Evolutionary conservation across 2,888 invertebrate species (phyloP).

Genomic region (Glaucopsyche alexis): DNA sequence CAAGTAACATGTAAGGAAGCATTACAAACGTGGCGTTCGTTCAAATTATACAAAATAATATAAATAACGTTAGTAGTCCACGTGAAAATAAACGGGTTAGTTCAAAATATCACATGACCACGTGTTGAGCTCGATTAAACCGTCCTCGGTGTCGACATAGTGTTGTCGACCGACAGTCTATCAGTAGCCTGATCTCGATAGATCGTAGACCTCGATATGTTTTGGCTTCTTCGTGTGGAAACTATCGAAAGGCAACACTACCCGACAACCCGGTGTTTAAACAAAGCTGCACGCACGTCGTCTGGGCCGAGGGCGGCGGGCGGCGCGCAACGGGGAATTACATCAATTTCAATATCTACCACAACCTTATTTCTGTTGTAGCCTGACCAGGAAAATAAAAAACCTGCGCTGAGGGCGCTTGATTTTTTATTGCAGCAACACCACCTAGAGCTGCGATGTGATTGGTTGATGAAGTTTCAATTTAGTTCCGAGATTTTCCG

Average conservation of each 20-base stretch:
- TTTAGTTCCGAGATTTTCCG: neutral
- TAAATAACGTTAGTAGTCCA: constrained; percentile 61
- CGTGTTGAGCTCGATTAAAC: constrained; percentile 79
- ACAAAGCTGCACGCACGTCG: neutral
- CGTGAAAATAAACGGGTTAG: constrained; percentile 68
- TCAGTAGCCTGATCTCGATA: constrained; percentile 49
- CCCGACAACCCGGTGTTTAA: neutral
- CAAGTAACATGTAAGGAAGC: constrained; percentile 72
- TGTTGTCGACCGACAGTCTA: neutral
- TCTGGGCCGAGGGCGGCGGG: constrained; percentile 28
- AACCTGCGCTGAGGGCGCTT: neutral
- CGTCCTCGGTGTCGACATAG: constrained; percentile 29
- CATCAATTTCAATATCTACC: constrained; percentile 77
- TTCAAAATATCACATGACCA: constrained; percentile 80
- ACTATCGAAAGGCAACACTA: neutral
- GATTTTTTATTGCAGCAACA: neutral
- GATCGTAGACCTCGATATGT: too few relatives aligned
- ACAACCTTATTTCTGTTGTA: constrained; percentile 71
- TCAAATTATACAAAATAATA: constrained; percentile 56
- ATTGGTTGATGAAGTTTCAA: neutral
- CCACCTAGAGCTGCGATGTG: neutral
- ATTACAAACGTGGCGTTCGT: constrained; percentile 56
- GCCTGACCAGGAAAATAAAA: constrained; percentile 4
- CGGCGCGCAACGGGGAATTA: constrained; percentile 60
- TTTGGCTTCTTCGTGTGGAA: neutral